Conservation (phyloP, 2,797 vertebrate genomes). For the Rhincodon typus region DNA sequence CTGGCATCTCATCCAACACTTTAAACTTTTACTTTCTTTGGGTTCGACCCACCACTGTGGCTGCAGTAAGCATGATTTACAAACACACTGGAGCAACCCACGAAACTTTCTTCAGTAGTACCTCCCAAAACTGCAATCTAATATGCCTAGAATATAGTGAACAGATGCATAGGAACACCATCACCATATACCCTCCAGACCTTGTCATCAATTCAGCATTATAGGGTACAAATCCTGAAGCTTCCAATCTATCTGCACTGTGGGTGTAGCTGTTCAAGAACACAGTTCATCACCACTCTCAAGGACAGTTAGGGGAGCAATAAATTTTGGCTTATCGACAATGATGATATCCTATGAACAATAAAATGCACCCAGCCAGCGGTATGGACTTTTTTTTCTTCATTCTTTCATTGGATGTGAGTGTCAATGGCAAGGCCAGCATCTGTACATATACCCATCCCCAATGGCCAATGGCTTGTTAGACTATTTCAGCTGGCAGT, state of each 20-base stretch:
- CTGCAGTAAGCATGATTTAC: not conserved
- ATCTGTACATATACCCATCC: too few species aligned
- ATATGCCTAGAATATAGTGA: not conserved
- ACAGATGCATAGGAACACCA: not conserved
- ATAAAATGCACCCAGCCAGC: not conserved
- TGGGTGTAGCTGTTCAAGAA: not conserved
- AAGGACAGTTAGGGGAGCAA: not conserved
- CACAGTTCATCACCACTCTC: not conserved
- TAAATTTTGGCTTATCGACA: not conserved
- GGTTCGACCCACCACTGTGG: not conserved
- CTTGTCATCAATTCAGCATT: not conserved
- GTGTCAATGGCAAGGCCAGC: too few species aligned
- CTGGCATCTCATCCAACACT: not conserved
- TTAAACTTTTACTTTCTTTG: not conserved
- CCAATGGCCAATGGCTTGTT: too few species aligned
- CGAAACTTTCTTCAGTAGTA: not conserved
- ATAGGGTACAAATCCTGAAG: not conserved
- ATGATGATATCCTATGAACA: not conserved
- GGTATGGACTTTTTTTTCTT: not conserved
- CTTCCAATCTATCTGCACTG: not conserved
- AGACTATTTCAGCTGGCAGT: too few species aligned
- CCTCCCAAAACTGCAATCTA: not conserved
- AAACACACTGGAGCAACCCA: not conserved
- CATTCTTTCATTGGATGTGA: too few species aligned
- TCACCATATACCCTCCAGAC: not conserved